phyloP scores from a whole-genome alignment of 2,113 vertebrate species.

The Ptilonorhynchus violaceus region DNA sequence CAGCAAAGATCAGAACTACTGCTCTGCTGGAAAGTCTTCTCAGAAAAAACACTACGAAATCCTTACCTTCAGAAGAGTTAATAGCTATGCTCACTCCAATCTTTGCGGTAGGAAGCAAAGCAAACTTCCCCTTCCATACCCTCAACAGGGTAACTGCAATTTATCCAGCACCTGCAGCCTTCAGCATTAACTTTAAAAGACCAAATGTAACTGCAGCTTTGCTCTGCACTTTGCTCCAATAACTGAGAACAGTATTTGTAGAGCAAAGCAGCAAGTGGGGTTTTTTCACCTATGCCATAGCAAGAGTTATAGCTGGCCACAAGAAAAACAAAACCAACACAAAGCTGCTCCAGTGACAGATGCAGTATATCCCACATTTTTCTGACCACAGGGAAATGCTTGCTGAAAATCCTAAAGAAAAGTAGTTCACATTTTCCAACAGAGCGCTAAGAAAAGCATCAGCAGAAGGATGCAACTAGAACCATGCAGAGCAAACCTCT shows the following conservation, averaged over 20 bases:
- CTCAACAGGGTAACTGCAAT: not conserved
- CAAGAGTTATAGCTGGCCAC: not conserved
- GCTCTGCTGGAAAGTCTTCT: not conserved
- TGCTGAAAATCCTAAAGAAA: not conserved
- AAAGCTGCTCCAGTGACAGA: not conserved
- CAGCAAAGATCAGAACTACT: not conserved
- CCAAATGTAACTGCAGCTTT: not conserved
- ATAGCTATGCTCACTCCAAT: not conserved
- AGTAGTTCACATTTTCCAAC: not conserved
- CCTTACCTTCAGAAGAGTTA: not conserved
- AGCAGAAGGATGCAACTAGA: not conserved
- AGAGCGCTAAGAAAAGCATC: not conserved
- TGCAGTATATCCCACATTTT: not conserved
- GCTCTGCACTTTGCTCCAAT: not conserved
- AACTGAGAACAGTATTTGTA: not conserved
- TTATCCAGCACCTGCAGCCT: not conserved
- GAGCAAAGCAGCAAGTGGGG: not conserved
- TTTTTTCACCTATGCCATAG: not conserved
- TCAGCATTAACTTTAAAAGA: not conserved
- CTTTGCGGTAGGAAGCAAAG: not conserved
- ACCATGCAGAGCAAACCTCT: not conserved
- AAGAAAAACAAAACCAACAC: not conserved
- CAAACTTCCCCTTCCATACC: not conserved
- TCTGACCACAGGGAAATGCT: not conserved
- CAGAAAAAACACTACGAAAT: not conserved